Evolutionary conservation across 1,140 invertebrate species (phyloP).

Genomic region (Euglossa dilemma): DNA sequence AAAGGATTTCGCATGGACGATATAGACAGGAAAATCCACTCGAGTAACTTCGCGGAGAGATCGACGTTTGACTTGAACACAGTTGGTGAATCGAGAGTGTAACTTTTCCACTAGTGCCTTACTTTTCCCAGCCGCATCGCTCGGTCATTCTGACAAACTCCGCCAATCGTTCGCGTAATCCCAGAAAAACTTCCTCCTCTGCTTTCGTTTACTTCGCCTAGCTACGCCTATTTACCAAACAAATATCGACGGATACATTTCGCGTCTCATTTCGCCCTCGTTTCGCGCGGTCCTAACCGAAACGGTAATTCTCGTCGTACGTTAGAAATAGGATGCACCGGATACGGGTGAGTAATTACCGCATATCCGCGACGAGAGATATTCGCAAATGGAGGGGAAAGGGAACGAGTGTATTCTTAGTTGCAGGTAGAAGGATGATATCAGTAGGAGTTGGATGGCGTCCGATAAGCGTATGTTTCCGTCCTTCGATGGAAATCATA

Average conservation of each 20-base stretch:
- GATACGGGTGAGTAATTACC: not conserved
- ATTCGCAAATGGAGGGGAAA: slow-evolving; percentile 7
- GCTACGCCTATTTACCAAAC: not conserved
- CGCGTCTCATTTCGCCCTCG: not conserved
- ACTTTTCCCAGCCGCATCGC: not conserved
- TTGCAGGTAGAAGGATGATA: slow-evolving; percentile 2
- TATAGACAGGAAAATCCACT: slow-evolving; percentile 14
- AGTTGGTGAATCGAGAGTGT: slow-evolving; percentile 8
- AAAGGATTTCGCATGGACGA: not conserved
- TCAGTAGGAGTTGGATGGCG: not conserved
- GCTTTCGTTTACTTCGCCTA: not conserved
- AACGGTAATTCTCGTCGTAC: not conserved
- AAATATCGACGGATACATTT: slow-evolving; percentile 7
- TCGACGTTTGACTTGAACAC: slow-evolving; percentile 39
- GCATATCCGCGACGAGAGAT: not conserved
- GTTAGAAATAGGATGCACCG: not conserved
- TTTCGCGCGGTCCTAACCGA: not conserved
- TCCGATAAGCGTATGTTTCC: slow-evolving; percentile 35
- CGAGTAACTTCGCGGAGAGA: slow-evolving; percentile 13
- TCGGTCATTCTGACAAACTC: not conserved
- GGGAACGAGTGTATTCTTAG: slow-evolving; percentile 14
- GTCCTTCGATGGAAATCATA: slow-evolving; percentile 30
- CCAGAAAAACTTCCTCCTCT: not conserved
- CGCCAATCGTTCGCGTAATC: not conserved
- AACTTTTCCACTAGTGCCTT: slow-evolving; percentile 14